A percentile compares a stretch with the other conserved stretches of the same genome.
Conservation (phyloP, 2,888 invertebrate genomes). For the Cyclophora punctaria region DNA sequence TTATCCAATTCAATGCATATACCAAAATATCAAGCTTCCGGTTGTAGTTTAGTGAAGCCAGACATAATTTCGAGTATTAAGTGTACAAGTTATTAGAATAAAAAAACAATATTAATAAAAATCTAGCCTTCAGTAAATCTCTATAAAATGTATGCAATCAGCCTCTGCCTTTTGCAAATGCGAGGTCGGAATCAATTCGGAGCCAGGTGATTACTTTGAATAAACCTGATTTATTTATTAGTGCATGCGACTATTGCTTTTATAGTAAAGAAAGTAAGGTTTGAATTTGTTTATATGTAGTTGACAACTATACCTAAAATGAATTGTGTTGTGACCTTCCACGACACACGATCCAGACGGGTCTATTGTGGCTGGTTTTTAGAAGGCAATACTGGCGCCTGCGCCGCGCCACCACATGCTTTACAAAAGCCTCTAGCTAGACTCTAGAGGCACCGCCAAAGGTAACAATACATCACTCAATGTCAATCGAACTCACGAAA, state of each 20-base stretch:
- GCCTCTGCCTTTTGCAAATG: constrained; percentile 24
- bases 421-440: constrained; percentile 17
- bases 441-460: constrained; percentile 15
- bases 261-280: constrained; percentile 16
- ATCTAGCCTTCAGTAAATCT: constrained; percentile 8
- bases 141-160: constrained; percentile 18
- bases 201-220: constrained; percentile 15
- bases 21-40: no score
- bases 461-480: constrained; percentile 58
- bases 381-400: constrained; percentile 3
- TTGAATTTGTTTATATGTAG: constrained; percentile 10
- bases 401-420: background rate
- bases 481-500: constrained; percentile 59
- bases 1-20: no score
- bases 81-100: no score
- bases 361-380: constrained; percentile 9
- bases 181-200: constrained; percentile 36
- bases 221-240: constrained; percentile 19
- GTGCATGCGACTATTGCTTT: constrained; percentile 18
- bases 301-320: constrained; percentile 12
- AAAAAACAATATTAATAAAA: background rate
- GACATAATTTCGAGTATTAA: no score
- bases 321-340: constrained; percentile 39
- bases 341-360: constrained; percentile 47
- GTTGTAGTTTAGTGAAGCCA: no score